Percentiles rank a stretch among this genome's conserved stretches.
Evolutionary conservation across 2,888 invertebrate genomes (phyloP).

Genomic region (Dascillus cervinus): DNA sequence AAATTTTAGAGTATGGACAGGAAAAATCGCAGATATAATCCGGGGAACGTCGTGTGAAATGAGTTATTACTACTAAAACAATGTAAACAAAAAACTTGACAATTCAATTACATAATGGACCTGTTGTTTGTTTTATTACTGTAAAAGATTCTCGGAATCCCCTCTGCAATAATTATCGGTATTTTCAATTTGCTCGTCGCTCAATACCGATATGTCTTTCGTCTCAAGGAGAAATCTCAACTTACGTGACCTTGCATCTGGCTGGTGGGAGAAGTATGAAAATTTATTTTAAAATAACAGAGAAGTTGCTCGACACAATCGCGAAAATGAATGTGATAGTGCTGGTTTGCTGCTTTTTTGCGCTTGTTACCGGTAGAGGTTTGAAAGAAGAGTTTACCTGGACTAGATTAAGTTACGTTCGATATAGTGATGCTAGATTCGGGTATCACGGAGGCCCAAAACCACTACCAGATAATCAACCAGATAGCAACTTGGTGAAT

Average conservation of each 20-base stretch:
- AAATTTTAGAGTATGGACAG: constrained; percentile 58
- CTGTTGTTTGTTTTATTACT: not conserved
- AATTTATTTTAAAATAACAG: not conserved
- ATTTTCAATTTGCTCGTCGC: too few relatives aligned
- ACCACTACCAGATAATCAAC: not conserved
- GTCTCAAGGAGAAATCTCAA: too few relatives aligned
- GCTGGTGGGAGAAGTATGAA: too few relatives aligned
- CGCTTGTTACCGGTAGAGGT: constrained; percentile 17
- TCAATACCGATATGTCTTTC: too few relatives aligned
- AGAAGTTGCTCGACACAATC: not conserved
- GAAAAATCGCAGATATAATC: constrained; percentile 37
- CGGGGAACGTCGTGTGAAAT: constrained; percentile 43
- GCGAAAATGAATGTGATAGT: constrained; percentile 1
- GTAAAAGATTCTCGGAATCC: too few relatives aligned
- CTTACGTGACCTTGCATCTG: too few relatives aligned
- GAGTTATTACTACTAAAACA: too few relatives aligned
- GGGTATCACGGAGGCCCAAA: not conserved
- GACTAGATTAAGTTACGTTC: constrained; percentile 32
- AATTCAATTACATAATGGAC: not conserved
- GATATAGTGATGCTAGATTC: not conserved
- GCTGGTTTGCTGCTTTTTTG: constrained; percentile 2
- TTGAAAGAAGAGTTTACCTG: constrained; percentile 38
- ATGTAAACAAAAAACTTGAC: too few relatives aligned
- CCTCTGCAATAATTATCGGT: too few relatives aligned
- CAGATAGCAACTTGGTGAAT: not conserved